Base-by-base conservation (phyloP, 2,113 vertebrate species). In the Eptatretus burgeri region DNA sequence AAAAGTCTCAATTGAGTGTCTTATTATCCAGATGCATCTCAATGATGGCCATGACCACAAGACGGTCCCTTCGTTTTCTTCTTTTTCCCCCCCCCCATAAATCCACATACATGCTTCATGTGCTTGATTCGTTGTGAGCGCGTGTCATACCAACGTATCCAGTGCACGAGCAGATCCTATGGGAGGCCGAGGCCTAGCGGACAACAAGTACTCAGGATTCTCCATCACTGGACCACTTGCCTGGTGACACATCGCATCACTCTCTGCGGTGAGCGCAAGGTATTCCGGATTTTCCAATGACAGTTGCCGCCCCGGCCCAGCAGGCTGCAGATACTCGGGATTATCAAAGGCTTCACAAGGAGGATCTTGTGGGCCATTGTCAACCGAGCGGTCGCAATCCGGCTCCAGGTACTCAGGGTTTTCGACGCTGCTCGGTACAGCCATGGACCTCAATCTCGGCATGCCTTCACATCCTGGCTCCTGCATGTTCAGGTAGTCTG, bases 401-500 rank as follows among this genome's bases (percentile, higher is more conserved):
- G 56, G 56, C 56, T 60, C 56, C n/a, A 60, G 56, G 56, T 60
- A 60, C 56, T 60, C 56, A 1, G 56, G 56, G 56, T 60, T 60
- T 20, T 60, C n/a, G 56, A 60, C 56, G 56, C n/a, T 60, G 56
- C 20, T 17, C 10, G 56, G 56, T 20, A 20, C 56, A n/a, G 56
- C 56, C 27, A 41, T 41, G 27, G 27, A 41, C 27, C 27, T 41
- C 7, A 41, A 41, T 41, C 27, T 41, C 27, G 27, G 27, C 27
- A 41, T 41, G 27, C 27, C 27, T 41, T 41, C 27, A 41, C 27
- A 41, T 41, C 27, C 27, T 41, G 27, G 27, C 27, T 41, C 27
- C 27, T 41, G 27, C 27, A 41, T 41, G 27, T 41, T 41, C 27
- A 41, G 27, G 27, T 41, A 41, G 7, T 41, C 27, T 7, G 27